phyloP scores from a whole-genome alignment of 1,140 invertebrate species.

The Drosophila nigromelanica region DNA sequence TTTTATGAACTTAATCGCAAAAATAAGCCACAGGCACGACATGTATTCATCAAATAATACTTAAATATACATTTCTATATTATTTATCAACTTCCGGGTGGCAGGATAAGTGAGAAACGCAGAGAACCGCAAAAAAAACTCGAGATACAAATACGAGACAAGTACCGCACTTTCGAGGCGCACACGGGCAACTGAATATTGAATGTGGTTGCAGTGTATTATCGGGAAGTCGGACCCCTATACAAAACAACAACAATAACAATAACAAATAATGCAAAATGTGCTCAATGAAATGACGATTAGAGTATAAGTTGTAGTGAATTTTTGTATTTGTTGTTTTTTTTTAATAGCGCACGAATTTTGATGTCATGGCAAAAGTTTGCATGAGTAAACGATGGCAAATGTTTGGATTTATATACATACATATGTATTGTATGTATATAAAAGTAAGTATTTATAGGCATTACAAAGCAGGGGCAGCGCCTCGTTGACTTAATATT shows the following conservation, averaged over 20 bases:
- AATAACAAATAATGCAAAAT: constrained; percentile 37
- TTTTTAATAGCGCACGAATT: constrained; percentile 59
- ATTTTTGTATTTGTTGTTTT: not conserved
- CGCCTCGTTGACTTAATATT: constrained; percentile 74
- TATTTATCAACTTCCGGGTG: not conserved
- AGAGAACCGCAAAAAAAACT: not conserved
- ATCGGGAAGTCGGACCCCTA: constrained; percentile 16
- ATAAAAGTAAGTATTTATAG: constrained; percentile 61
- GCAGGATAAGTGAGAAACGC: not conserved
- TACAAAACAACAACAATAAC: constrained; percentile 6
- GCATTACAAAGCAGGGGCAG: constrained; percentile 52
- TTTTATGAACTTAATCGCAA: not conserved
- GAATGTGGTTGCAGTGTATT: constrained; percentile 36
- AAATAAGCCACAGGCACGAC: not conserved
- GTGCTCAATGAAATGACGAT: constrained; percentile 74
- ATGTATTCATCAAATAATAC: not conserved
- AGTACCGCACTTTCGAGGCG: constrained; percentile 56
- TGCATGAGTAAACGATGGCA: constrained; percentile 4
- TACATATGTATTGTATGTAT: constrained; percentile 13
- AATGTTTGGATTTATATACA: constrained; percentile 5
- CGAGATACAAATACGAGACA: constrained; percentile 17
- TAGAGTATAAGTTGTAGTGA: constrained; percentile 62
- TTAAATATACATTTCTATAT: not conserved
- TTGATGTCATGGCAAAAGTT: constrained; percentile 64
- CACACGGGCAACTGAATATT: constrained; percentile 62